Conservation (phyloP, 2,888 invertebrate species). For the Parelbella ahira region DNA sequence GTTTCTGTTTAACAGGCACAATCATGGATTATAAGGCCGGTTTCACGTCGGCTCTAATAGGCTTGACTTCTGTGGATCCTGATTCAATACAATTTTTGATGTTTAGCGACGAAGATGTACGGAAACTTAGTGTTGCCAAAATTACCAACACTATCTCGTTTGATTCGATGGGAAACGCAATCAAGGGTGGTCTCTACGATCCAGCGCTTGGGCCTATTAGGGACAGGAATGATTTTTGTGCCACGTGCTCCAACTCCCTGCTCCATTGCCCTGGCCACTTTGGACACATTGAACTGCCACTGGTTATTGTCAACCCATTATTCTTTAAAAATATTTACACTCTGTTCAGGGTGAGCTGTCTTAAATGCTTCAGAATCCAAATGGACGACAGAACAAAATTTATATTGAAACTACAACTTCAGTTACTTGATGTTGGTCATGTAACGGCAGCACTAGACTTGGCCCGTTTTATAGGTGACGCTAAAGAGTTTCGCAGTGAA, state of each 20-base stretch:
- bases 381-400: constrained; percentile 71
- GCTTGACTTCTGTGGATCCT: constrained; percentile 60
- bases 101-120: constrained; percentile 88
- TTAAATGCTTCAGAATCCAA: constrained; percentile 85
- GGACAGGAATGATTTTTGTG: constrained; percentile 85
- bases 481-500: constrained; percentile 50
- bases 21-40: constrained; percentile 56
- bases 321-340: constrained; percentile 87
- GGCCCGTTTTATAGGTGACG: constrained; percentile 62
- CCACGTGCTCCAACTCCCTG: constrained; percentile 86
- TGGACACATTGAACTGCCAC: constrained; percentile 94
- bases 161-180: constrained; percentile 90
- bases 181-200: constrained; percentile 95
- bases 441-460: constrained; percentile 86
- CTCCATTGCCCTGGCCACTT: constrained; percentile 93
- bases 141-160: constrained; percentile 89
- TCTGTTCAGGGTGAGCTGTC: constrained; percentile 85
- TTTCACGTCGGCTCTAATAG: constrained; percentile 47
- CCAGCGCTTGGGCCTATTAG: constrained; percentile 86
- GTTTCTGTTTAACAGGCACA: too few species aligned
- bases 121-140: constrained; percentile 89
- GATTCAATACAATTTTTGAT: constrained; percentile 83
- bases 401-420: constrained; percentile 84
- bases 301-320: constrained; percentile 94
- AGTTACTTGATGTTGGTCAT: constrained; percentile 86